Percentiles rank a stretch among this genome's conserved stretches.
These are phyloP conservation scores for Gymnocheta viridis DNA, from an alignment of 2,888 invertebrate species.

Conservation along the genomic window DNA sequence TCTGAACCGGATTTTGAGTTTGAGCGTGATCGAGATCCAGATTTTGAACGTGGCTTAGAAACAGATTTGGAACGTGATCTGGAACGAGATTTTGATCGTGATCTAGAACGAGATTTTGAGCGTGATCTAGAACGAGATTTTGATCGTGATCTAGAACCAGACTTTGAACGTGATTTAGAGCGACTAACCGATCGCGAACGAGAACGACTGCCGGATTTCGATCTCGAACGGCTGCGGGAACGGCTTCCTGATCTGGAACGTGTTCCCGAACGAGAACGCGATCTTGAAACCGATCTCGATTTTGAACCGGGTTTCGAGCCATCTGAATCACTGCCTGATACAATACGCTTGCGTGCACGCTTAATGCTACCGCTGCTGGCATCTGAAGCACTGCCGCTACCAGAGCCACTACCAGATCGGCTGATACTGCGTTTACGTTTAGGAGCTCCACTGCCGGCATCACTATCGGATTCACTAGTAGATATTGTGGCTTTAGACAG, in stretches of 20 bases:
- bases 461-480: constrained; percentile 88
- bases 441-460: constrained; percentile 78
- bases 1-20: constrained; percentile 72
- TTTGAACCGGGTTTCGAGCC: constrained; percentile 70
- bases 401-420: constrained; percentile 75
- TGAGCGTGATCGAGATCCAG: constrained; percentile 76
- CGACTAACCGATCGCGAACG: constrained; percentile 72
- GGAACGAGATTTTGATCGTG: constrained; percentile 77
- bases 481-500: constrained; percentile 98
- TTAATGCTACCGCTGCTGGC: constrained; percentile 73
- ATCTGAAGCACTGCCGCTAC: constrained; percentile 73
- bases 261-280: constrained; percentile 74
- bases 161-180: constrained; percentile 78
- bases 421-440: constrained; percentile 74
- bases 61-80: constrained; percentile 72
- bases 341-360: constrained; percentile 74
- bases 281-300: constrained; percentile 72
- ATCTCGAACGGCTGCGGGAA: constrained; percentile 74
- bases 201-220: constrained; percentile 78
- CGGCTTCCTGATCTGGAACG: constrained; percentile 67
- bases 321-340: constrained; percentile 76
- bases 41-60: constrained; percentile 74
- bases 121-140: constrained; percentile 79
- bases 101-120: constrained; percentile 72
- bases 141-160: constrained; percentile 79